These are phyloP conservation scores for Mesembrinibis cayennensis DNA, from an alignment of 2,113 vertebrate genomes.

Conservation along the genomic window DNA sequence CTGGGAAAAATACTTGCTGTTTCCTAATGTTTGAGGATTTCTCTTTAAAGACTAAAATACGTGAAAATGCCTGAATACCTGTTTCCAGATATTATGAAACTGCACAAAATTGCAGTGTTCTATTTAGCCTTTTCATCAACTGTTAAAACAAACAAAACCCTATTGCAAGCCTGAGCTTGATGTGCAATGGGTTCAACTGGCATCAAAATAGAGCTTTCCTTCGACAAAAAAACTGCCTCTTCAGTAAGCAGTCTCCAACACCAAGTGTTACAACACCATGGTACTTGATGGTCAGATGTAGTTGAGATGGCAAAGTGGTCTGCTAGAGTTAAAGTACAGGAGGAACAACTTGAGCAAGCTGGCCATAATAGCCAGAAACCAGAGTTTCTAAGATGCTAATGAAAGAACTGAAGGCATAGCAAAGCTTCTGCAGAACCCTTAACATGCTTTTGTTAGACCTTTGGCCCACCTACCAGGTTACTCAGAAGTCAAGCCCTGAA, in stretches of 20 bases:
- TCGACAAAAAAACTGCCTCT: neutral
- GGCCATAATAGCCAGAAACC: neutral
- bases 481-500: neutral
- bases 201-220: neutral
- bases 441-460: neutral
- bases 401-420: neutral
- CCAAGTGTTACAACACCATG: neutral
- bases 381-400: neutral
- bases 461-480: neutral
- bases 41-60: neutral
- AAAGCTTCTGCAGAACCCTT: neutral
- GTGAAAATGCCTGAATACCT: neutral
- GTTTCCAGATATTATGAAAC: neutral
- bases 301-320: neutral
- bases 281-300: neutral
- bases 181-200: neutral
- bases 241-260: neutral
- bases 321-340: neutral
- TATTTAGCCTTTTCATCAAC: neutral
- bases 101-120: neutral
- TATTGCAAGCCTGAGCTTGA: neutral
- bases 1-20: neutral
- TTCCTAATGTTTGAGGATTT: neutral
- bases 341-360: neutral
- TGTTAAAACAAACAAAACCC: neutral